Conservation (phyloP, 2,113 vertebrate species). For the Tragelaphus scriptus region DNA sequence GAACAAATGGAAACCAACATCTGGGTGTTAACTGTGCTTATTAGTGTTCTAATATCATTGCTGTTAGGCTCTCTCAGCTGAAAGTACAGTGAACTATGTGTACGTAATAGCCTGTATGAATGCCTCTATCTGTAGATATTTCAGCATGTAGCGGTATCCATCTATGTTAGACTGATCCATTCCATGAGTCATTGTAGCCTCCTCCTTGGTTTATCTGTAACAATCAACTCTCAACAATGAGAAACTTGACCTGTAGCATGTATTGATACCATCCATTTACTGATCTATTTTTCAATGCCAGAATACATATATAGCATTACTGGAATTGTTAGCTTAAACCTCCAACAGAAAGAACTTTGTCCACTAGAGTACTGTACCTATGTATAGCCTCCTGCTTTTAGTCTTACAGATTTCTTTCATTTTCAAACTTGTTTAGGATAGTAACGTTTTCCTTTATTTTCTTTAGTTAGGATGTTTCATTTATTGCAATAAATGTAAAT, state of each 20-base stretch:
- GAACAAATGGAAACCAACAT: not conserved
- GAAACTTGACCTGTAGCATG: not conserved
- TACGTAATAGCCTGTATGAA: too few relatives aligned
- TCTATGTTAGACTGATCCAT: not conserved
- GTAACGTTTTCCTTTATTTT: not conserved
- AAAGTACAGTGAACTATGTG: not conserved
- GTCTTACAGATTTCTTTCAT: not conserved
- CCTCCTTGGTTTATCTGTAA: not conserved
- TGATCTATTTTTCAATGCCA: not conserved
- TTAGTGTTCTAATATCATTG: not conserved
- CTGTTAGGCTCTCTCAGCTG: not conserved
- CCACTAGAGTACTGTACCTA: not conserved
- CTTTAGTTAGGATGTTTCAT: not conserved
- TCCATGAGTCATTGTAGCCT: not conserved
- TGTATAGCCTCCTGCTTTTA: not conserved
- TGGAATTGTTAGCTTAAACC: not conserved
- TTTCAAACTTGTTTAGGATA: not conserved
- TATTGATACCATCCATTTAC: not conserved
- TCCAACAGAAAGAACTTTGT: not conserved
- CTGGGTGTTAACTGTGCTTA: not conserved
- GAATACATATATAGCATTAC: not conserved
- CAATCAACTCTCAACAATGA: not conserved
- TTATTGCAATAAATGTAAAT: not conserved
- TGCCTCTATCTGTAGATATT: not conserved
- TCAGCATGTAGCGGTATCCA: not conserved